Percentiles rank a stretch among this genome's conserved stretches.
Conservation (phyloP, 1,140 invertebrate genomes). For the Protaetia brevitarsis region DNA sequence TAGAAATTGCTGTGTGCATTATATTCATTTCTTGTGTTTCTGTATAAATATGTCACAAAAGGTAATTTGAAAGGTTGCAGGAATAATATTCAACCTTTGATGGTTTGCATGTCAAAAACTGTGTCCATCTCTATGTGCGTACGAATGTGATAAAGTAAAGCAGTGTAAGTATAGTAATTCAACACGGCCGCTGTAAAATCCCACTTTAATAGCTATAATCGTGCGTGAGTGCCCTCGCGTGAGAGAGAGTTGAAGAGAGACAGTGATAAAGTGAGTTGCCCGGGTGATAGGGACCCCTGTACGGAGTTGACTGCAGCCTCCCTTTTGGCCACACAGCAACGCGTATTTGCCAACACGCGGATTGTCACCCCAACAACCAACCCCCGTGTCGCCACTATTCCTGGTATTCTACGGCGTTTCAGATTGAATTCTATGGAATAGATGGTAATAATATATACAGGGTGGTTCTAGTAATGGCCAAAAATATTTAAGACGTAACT, state of each 20-base stretch:
- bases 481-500: too few relatives aligned
- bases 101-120: not conserved
- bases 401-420: conserved; percentile 28
- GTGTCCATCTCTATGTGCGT: too few relatives aligned
- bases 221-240: conserved; percentile 40
- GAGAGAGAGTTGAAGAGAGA: conserved; percentile 13
- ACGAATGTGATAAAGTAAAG: conserved; percentile 23
- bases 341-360: conserved; percentile 40
- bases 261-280: conserved; percentile 32
- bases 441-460: conserved; percentile 6
- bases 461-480: not conserved
- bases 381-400: not conserved
- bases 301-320: not conserved
- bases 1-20: too few relatives aligned
- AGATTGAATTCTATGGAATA: conserved; percentile 32
- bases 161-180: conserved; percentile 35
- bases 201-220: conserved; percentile 45
- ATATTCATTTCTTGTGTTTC: too few relatives aligned
- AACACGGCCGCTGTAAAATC: conserved; percentile 37
- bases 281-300: conserved; percentile 34
- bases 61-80: too few relatives aligned
- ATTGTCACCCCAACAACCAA: conserved; percentile 35
- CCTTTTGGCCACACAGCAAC: conserved; percentile 23
- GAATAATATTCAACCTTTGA: not conserved
- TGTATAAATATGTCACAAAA: too few relatives aligned